Conservation (phyloP, 1,140 invertebrate species). For the Manduca sexta region DNA sequence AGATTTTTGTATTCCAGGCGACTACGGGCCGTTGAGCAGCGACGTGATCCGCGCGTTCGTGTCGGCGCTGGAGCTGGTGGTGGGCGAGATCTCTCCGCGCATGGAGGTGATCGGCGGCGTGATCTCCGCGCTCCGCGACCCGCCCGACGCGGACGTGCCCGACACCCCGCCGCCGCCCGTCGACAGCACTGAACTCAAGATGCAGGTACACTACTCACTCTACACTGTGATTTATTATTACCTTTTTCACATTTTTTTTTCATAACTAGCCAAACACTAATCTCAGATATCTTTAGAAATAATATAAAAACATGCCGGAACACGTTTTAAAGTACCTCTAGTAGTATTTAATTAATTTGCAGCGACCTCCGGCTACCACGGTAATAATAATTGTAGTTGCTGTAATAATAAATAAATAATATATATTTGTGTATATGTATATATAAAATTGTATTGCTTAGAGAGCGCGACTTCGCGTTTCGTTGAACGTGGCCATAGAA, state of each 20-base stretch:
- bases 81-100: slow-evolving; percentile 47
- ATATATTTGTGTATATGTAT: background rate
- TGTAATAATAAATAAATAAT: background rate
- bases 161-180: slow-evolving; percentile 20
- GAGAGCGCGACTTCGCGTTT: slow-evolving; percentile 60
- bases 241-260: too few relatives aligned
- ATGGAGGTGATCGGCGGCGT: slow-evolving; percentile 54
- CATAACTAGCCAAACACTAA: too few relatives aligned
- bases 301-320: too few relatives aligned
- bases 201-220: slow-evolving; percentile 48
- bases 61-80: slow-evolving; percentile 47
- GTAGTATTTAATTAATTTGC: too few relatives aligned
- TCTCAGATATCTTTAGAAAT: too few relatives aligned
- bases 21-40: slow-evolving; percentile 46
- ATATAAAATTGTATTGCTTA: slow-evolving; percentile 16
- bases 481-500: slow-evolving; percentile 67
- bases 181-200: slow-evolving; percentile 49
- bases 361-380: too few relatives aligned
- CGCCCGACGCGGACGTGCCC: slow-evolving; percentile 36
- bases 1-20: slow-evolving; percentile 28
- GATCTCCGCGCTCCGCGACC: slow-evolving; percentile 51
- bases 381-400: too few relatives aligned
- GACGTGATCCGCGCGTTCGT: slow-evolving; percentile 63
- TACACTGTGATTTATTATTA: too few relatives aligned
- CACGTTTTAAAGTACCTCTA: too few relatives aligned